phyloP scores from a whole-genome alignment of 2,113 vertebrate genomes.

The Podarcis raffonei region DNA sequence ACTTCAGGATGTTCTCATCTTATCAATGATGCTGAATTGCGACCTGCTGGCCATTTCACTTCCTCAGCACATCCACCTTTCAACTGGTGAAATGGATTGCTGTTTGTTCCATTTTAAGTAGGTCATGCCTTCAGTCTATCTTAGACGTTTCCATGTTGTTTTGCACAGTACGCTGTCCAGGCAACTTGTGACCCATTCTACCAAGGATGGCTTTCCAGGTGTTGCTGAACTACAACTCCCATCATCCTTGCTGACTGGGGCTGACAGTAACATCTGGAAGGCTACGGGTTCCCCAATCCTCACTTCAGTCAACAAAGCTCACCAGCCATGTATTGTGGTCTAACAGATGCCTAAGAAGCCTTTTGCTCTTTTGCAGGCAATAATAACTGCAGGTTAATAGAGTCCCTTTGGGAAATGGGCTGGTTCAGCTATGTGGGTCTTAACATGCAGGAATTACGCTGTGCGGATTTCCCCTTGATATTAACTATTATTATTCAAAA shows the following conservation, averaged over 20 bases:
- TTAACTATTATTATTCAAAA: no score
- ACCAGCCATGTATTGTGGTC: neutral
- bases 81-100: slow-evolving; percentile 40
- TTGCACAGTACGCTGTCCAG: neutral
- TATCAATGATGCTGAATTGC: slow-evolving; percentile 16
- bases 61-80: neutral
- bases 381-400: neutral
- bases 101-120: slow-evolving; percentile 50
- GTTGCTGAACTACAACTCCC: neutral
- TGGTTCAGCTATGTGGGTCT: neutral
- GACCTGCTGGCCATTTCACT: neutral
- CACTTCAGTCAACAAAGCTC: neutral
- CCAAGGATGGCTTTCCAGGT: neutral
- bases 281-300: neutral
- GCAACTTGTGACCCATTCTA: neutral
- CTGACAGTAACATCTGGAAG: neutral
- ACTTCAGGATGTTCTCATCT: neutral
- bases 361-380: neutral
- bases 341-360: neutral
- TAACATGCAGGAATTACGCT: neutral
- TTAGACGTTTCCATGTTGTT: neutral
- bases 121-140: slow-evolving; percentile 30
- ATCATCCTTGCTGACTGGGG: neutral
- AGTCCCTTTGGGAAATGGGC: neutral
- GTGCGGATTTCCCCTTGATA: neutral